Evolutionary conservation across 2,797 vertebrate genomes (phyloP), one percentile per base, ranked within the genome.

Genomic region (Caiman crocodilus): DNA sequence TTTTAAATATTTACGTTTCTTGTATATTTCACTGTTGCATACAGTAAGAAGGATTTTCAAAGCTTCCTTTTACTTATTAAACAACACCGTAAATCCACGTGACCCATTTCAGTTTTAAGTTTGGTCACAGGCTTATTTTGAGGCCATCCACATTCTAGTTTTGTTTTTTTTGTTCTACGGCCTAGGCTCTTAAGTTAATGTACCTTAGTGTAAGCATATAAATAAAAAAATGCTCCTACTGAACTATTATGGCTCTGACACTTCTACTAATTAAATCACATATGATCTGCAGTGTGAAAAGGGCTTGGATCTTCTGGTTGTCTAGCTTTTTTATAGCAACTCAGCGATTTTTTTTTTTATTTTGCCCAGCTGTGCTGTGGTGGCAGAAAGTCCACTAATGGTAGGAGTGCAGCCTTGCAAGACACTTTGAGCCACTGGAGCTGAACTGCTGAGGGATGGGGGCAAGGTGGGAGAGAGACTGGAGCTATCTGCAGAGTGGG

Each of bases 341-440:
- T 42, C 21, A 50, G 35, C 21, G 42, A 50, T 25, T 73, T 73
- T 35, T 35, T 35, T 42, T 42, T 42, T 42, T 42, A 50, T 50
- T 50, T 50, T 50, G 71, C 92, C 92, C 92, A 94, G 83, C 85
- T 92, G 84, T 90, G 82, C 1, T 2, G 84, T 83, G 55, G 77
- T 94, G 90, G 80, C 79, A 92, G 87, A 88, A 95, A 95, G 95
- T 88, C 93, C 95, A 92, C 89, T 79, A 3, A 82, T 89, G 90
- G 95, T 56, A 90, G 21, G 69, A 50, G 32, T 50, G 5, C 50
- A 50, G 50, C 35, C 21, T 83, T 92, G 85, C 0, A 0, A 82
- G 82, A 90, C 77, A 87, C 71, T 85, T 92, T 64, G 65, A 71
- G 76, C 69, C 84, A 59, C 69, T 79, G 75, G 89, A 64, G 20